Base-by-base conservation (phyloP, 2,113 vertebrate species). In the Struthio camelus region DNA sequence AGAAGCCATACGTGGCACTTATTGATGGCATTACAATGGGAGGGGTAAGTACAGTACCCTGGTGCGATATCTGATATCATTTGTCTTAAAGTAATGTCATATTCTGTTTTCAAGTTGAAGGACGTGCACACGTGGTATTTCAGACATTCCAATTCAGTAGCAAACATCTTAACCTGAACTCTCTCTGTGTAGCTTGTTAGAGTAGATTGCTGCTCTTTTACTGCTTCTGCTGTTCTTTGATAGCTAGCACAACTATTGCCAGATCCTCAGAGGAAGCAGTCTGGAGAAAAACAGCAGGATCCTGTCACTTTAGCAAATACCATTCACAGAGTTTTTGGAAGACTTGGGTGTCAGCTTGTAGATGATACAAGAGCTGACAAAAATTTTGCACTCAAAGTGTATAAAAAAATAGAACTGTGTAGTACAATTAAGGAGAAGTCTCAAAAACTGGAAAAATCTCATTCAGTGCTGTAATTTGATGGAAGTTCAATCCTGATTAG, bases 1-100 rank as follows among this genome's bases (percentile, higher is more conserved):
- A 73, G 97, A 99, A 99, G 92, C 99, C 99, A 0, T 99, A 99
- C 83, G 97, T 99, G 61, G 99, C 99, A 38, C 97, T 99, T 65
- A 99, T 99, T 4, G 98, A 99, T 97, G 99, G 99, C 71, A 99
- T 99, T 97, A 99, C 99, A 76, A 99, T 99, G 99, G 99, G 99
- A 98, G 99, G 99, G 86, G 99, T 99, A 97, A 99, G 99, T 99
- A 91, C 53, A 90, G 18, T 50, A 34, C 34, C 38, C 61, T 62
- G 65, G 14, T 75, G 20, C 34, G 32, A 9, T 59, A 24, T 20
- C 84, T 38, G 28, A 62, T 62, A 23, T 53, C 69, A 19, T 32
- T 62, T 85, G 24, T 42, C 96, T 67, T 70, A 20, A 78, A 83
- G 30, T 38, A 50, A 30, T 16, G 14, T 51, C 18, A 22, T 38